Conservation (phyloP, 1,140 invertebrate genomes). For the Zaprionus davidi region DNA sequence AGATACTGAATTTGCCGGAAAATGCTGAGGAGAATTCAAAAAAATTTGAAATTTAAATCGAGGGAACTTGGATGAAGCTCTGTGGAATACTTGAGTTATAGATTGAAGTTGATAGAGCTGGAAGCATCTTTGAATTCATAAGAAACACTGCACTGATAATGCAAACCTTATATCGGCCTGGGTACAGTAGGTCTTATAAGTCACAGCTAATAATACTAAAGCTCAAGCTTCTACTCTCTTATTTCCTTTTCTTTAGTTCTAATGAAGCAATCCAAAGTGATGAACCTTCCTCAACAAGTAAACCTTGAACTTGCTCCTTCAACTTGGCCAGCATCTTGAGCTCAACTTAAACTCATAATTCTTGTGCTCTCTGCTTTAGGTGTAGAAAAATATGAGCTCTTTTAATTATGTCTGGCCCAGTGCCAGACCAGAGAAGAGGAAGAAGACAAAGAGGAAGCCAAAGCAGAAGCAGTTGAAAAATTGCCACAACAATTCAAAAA, state of each 20-base stretch:
- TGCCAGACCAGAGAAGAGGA: slow-evolving; percentile 28
- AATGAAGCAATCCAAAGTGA: not conserved
- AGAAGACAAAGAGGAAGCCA: not conserved
- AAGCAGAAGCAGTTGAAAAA: not conserved
- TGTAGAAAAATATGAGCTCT: slow-evolving; percentile 27
- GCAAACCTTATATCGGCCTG: no score
- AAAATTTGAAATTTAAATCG: not conserved
- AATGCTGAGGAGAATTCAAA: not conserved
- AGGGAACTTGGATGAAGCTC: not conserved
- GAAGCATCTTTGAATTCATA: no score
- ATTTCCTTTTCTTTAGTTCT: no score
- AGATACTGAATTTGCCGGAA: not conserved
- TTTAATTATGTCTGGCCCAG: slow-evolving; percentile 66
- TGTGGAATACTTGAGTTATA: not conserved
- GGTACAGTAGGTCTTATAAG: no score
- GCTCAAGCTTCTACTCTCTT: no score
- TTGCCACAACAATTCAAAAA: slow-evolving; percentile 41
- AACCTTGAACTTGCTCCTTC: not conserved
- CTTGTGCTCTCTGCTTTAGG: not conserved
- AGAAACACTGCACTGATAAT: no score
- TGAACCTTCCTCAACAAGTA: slow-evolving; percentile 2
- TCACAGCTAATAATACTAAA: no score
- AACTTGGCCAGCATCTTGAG: not conserved
- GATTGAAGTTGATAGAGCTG: not conserved
- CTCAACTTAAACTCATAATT: not conserved